Conservation (phyloP, 1,140 invertebrate genomes). For the Habropoda laboriosa region DNA sequence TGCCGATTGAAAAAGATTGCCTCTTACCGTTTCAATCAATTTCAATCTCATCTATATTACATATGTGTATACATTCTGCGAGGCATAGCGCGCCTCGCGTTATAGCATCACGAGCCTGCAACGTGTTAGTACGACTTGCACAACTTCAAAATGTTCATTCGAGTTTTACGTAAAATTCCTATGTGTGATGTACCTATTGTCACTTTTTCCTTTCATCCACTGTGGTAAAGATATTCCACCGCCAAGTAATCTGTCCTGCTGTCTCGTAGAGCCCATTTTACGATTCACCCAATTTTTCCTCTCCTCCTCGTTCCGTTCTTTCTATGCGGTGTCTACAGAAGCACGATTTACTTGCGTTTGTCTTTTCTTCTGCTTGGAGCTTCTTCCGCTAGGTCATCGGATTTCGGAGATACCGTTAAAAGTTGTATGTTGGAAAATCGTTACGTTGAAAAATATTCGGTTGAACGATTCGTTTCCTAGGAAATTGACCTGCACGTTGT, state of each 20-base stretch:
- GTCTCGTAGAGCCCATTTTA: slow-evolving; percentile 79
- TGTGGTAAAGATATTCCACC: slow-evolving; percentile 83
- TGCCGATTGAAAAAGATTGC: not conserved
- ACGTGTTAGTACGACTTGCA: slow-evolving; percentile 6
- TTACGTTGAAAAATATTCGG: not conserved
- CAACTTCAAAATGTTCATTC: not conserved
- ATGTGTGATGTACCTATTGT: slow-evolving; percentile 72
- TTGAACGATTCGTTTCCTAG: not conserved
- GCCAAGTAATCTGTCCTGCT: slow-evolving; percentile 79
- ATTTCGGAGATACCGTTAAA: slow-evolving; percentile 34
- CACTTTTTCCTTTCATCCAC: slow-evolving; percentile 83
- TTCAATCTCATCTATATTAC: not conserved
- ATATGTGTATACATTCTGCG: not conserved
- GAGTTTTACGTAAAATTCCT: not conserved
- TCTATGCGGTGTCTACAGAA: no score
- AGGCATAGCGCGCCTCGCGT: not conserved
- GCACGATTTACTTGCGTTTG: not conserved
- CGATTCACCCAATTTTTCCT: not conserved
- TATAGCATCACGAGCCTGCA: not conserved
- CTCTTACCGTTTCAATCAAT: not conserved
- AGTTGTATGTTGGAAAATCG: not conserved
- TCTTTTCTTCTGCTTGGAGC: not conserved
- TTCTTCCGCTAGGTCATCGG: not conserved
- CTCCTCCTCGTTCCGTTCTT: not conserved
- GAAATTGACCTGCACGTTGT: slow-evolving; percentile 25